These are phyloP conservation scores for Liposcelis brunnea DNA, from an alignment of 2,888 invertebrate species.

Conservation along the genomic window DNA sequence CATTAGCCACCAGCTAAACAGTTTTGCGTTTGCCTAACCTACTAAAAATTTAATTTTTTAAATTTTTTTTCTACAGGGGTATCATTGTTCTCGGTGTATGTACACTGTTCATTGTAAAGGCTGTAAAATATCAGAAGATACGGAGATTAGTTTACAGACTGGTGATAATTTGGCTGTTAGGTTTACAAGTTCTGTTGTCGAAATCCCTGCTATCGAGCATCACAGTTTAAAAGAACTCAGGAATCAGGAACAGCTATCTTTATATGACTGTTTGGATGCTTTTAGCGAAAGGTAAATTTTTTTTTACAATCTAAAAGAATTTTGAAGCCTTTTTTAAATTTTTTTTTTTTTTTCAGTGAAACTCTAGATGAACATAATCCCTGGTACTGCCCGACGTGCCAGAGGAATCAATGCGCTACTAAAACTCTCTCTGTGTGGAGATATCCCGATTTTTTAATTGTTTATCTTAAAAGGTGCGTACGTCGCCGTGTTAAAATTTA, in stretches of 20 bases:
- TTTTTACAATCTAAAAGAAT: background rate
- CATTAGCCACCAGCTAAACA: no score
- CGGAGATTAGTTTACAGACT: slow-evolving; percentile 31
- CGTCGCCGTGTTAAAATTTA: no score
- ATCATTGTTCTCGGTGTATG: slow-evolving; percentile 39
- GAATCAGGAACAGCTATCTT: slow-evolving; percentile 33
- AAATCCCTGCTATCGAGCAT: slow-evolving; percentile 28
- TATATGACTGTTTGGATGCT: slow-evolving; percentile 42
- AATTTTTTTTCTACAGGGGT: slow-evolving; percentile 26
- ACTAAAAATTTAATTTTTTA: no score
- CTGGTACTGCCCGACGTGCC: slow-evolving; percentile 44
- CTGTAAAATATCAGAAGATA: slow-evolving; percentile 31
- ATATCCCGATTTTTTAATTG: slow-evolving; percentile 43
- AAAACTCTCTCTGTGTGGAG: slow-evolving; percentile 45
- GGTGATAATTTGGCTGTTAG: slow-evolving; percentile 36
- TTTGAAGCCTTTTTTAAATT: background rate
- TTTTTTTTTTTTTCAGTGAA: slow-evolving; percentile 30
- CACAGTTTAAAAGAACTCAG: slow-evolving; percentile 30
- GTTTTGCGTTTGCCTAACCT: no score
- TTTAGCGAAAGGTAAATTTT: slow-evolving; percentile 37
- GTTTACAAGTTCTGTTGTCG: slow-evolving; percentile 26
- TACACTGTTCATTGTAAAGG: slow-evolving; percentile 37
- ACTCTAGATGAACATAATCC: slow-evolving; percentile 44
- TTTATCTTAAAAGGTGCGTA: slow-evolving; percentile 37
- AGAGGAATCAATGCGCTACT: slow-evolving; percentile 40